Evolutionary conservation across 2,888 invertebrate species (phyloP).

Genomic region (Trachelus troglodyta): DNA sequence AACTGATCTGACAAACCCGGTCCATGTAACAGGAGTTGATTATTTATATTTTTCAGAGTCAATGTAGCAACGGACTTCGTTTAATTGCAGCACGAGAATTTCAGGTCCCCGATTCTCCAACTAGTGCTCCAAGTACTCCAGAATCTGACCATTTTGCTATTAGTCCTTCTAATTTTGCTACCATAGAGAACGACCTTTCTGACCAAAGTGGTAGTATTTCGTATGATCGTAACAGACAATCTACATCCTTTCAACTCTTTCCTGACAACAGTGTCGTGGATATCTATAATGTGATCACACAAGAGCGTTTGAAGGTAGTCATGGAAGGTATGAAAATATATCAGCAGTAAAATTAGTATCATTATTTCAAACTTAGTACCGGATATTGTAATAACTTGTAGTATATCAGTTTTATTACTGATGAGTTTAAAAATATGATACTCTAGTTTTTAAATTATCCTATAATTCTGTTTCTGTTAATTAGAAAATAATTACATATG

Average conservation of each 20-base stretch:
- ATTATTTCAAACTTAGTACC: slow-evolving; percentile 6
- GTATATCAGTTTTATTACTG: slow-evolving; percentile 9
- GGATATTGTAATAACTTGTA: slow-evolving; percentile 2
- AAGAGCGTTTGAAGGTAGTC: slow-evolving; percentile 74
- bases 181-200: slow-evolving; percentile 73
- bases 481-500: too few relatives aligned
- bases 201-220: slow-evolving; percentile 53
- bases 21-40: too few relatives aligned
- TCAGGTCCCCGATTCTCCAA: slow-evolving; percentile 36
- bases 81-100: slow-evolving; percentile 42
- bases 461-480: too few relatives aligned
- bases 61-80: slow-evolving; percentile 28
- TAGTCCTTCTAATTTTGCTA: slow-evolving; percentile 65
- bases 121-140: slow-evolving; percentile 50
- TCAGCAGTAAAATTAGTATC: slow-evolving; percentile 13
- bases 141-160: slow-evolving; percentile 38
- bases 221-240: slow-evolving; percentile 22
- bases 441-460: too few relatives aligned
- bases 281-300: slow-evolving; percentile 74
- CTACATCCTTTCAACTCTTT: slow-evolving; percentile 64
- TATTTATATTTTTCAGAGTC: slow-evolving; percentile 34
- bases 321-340: slow-evolving; percentile 68
- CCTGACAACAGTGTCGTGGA: slow-evolving; percentile 68
- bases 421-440: background rate
- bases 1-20: too few relatives aligned